A percentile compares a stretch with the other conserved stretches of the same genome.
phyloP scores from a whole-genome alignment of 2,113 vertebrate genomes.

The Tamias sibiricus region DNA sequence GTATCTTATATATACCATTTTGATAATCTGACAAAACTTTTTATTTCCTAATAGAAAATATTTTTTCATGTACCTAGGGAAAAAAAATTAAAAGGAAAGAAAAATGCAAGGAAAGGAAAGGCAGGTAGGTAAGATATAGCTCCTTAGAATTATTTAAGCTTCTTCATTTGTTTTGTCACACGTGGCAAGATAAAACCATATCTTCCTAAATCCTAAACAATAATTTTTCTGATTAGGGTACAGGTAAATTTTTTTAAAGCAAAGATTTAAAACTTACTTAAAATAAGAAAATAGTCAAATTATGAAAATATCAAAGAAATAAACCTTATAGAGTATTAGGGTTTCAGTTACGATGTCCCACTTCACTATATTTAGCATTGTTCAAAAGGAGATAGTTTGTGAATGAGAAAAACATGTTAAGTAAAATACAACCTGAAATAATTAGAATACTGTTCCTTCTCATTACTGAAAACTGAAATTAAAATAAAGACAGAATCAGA shows the following conservation, averaged over 20 bases:
- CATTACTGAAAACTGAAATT: background rate
- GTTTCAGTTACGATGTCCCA: background rate
- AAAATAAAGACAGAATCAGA: background rate
- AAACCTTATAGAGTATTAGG: background rate
- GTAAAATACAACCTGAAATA: background rate
- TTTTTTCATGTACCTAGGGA: background rate
- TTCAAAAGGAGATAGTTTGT: background rate
- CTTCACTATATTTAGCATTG: background rate
- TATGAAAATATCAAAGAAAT: background rate
- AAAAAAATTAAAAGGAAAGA: background rate
- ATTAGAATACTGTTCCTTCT: background rate
- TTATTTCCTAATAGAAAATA: background rate
- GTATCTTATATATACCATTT: background rate
- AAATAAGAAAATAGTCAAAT: too few relatives aligned
- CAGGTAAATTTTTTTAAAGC: background rate
- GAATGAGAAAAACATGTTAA: background rate
- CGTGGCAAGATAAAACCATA: background rate
- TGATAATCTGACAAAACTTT: background rate
- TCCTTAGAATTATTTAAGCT: background rate
- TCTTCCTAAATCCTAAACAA: background rate
- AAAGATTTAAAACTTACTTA: background rate
- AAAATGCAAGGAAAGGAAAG: background rate
- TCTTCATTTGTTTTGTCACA: background rate
- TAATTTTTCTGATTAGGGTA: background rate
- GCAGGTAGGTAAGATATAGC: background rate